These are phyloP conservation scores for Hipposideros armiger DNA, from an alignment of 2,113 vertebrate genomes.

Conservation along the genomic window DNA sequence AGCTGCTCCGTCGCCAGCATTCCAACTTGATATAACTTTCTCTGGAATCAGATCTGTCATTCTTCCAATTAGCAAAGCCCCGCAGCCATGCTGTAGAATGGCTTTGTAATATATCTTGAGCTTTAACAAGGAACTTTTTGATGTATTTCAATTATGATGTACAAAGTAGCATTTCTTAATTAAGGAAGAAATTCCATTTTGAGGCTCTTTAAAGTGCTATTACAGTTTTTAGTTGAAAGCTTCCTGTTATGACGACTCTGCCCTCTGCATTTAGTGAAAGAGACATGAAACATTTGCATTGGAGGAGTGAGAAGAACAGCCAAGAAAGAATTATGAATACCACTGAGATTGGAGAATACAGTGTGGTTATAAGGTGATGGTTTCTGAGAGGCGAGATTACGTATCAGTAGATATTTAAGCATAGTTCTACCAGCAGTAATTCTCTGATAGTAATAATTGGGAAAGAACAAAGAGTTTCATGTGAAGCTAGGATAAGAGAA, in stretches of 20 bases:
- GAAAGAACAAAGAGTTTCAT: neutral
- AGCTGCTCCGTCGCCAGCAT: slow-evolving; percentile 15
- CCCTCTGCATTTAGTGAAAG: slow-evolving; percentile 51
- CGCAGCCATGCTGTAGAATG: neutral
- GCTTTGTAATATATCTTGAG: slow-evolving; percentile 74
- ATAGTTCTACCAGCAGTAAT: neutral
- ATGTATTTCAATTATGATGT: slow-evolving; percentile 79
- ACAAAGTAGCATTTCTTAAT: slow-evolving; percentile 77
- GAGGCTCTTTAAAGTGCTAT: slow-evolving; percentile 73
- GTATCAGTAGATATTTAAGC: neutral
- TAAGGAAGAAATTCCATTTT: slow-evolving; percentile 79
- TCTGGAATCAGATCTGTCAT: slow-evolving; percentile 53
- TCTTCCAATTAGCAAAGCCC: slow-evolving; percentile 73
- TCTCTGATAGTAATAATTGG: neutral
- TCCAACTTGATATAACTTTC: slow-evolving; percentile 35
- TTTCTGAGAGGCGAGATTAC: neutral
- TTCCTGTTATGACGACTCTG: slow-evolving; percentile 63
- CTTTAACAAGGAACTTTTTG: slow-evolving; percentile 78
- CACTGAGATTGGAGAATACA: neutral
- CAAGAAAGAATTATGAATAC: neutral
- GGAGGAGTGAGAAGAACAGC: neutral
- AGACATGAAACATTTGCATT: neutral
- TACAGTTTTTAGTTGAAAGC: slow-evolving; percentile 79
- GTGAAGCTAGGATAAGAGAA: neutral
- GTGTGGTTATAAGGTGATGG: neutral